Evolutionary conservation across 2,113 vertebrate genomes (phyloP).

Genomic region (Equus przewalskii): DNA sequence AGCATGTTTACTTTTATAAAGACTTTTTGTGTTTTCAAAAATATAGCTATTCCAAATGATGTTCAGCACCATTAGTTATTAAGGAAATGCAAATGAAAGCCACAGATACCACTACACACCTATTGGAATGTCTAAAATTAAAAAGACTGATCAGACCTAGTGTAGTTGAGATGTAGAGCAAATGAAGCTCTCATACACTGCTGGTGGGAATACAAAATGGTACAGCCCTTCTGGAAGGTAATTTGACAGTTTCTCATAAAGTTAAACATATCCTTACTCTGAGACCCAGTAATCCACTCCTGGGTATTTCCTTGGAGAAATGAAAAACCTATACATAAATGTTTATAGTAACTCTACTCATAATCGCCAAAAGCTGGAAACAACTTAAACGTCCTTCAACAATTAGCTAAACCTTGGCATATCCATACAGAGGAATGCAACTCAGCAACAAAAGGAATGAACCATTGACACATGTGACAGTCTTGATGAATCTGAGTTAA

Average conservation of each 20-base stretch:
- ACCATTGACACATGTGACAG: not conserved
- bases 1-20: slow-evolving; percentile 2
- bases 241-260: not conserved
- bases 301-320: slow-evolving; percentile 48
- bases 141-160: not conserved
- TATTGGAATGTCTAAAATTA: not conserved
- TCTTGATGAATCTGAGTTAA: not conserved
- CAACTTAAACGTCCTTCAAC: not conserved
- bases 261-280: not conserved
- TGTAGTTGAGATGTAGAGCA: not conserved
- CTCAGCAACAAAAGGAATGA: not conserved
- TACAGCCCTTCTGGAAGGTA: slow-evolving; percentile 42
- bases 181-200: not conserved
- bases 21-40: slow-evolving; percentile 24
- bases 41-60: slow-evolving; percentile 22
- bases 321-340: not conserved
- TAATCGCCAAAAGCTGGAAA: not conserved
- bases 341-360: not conserved
- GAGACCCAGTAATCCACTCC: not conserved
- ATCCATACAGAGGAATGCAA: not conserved
- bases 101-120: not conserved
- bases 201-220: slow-evolving; percentile 1
- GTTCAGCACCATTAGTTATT: not conserved
- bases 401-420: not conserved
- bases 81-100: slow-evolving; percentile 25